These are phyloP conservation scores for Glandiceps talaboti DNA, from an alignment of 53 echinoderm and acorn worm species.

Conservation along the genomic window DNA sequence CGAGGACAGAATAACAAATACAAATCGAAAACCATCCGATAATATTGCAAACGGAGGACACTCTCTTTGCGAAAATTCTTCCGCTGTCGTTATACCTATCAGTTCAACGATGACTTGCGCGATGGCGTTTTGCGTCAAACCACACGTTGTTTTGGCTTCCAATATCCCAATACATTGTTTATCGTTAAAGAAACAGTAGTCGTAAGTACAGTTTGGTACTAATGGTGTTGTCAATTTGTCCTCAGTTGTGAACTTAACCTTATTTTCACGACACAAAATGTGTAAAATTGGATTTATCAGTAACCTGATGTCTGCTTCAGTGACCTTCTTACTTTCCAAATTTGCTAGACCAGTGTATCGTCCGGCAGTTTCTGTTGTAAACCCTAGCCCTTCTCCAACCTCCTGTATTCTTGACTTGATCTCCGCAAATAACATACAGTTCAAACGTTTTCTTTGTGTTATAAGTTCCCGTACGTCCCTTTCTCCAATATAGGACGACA, in stretches of 20 bases:
- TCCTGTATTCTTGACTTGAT: not conserved
- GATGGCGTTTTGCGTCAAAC: not conserved
- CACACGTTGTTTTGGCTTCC: not conserved
- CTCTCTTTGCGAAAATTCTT: not conserved
- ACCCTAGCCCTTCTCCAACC: not conserved
- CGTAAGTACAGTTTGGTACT: not conserved
- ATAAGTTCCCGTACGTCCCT: not conserved
- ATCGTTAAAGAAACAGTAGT: not conserved
- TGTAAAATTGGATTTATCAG: not conserved
- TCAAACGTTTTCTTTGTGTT: not conserved
- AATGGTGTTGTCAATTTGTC: not conserved
- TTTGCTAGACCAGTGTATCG: not conserved
- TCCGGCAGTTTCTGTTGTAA: not conserved
- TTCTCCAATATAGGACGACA: not conserved
- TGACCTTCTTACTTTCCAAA: not conserved
- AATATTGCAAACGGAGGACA: not conserved
- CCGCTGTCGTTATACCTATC: not conserved
- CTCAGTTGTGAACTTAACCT: not conserved
- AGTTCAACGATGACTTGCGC: not conserved
- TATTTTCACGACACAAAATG: not conserved
- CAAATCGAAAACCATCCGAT: not conserved
- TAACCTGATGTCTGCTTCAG: not conserved
- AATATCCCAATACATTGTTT: not conserved
- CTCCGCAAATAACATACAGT: not conserved
- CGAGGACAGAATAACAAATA: not conserved